These are phyloP conservation scores for Auanema sp. DNA, from an alignment of 2,888 invertebrate genomes.

Conservation along the genomic window DNA sequence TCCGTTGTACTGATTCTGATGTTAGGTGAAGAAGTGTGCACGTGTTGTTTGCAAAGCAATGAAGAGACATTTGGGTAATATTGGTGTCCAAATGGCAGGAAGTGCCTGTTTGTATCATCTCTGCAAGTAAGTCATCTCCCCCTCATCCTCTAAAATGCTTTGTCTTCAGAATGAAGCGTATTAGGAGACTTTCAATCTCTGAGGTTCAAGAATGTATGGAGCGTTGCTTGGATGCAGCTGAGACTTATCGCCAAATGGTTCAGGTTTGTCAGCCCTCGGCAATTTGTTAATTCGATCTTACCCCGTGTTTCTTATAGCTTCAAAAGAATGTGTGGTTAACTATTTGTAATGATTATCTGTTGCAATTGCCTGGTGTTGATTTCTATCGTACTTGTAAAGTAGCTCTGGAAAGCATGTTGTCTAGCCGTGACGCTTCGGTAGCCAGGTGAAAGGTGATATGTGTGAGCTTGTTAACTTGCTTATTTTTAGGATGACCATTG, in stretches of 20 bases:
- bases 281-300: background rate
- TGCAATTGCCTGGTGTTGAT: constrained; percentile 72
- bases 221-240: constrained; percentile 47
- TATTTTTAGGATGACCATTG: constrained; percentile 76
- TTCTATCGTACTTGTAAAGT: constrained; percentile 74
- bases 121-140: constrained; percentile 36
- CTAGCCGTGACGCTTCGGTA: constrained; percentile 42
- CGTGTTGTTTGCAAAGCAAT: constrained; percentile 40
- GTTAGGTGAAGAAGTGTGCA: constrained; percentile 26
- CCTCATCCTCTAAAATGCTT: background rate
- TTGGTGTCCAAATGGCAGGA: constrained; percentile 51
- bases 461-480: background rate
- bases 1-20: background rate
- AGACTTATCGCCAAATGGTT: constrained; percentile 34
- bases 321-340: constrained; percentile 70
- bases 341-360: constrained; percentile 76
- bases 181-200: constrained; percentile 30
- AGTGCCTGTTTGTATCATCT: constrained; percentile 52
- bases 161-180: constrained; percentile 44
- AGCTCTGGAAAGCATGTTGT: constrained; percentile 74
- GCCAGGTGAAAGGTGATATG: constrained; percentile 25
- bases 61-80: constrained; percentile 33
- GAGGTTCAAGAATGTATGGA: constrained; percentile 43
- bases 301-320: constrained; percentile 23
- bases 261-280: constrained; percentile 15